Evolutionary conservation across 2,113 vertebrate species (phyloP).

Genomic region (Rattus norvegicus): GRCr8 NC_086020.1:185453001-185453500

Average conservation of each 20-base stretch:
- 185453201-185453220: slow-evolving; percentile 92
- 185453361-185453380: slow-evolving; percentile 87
- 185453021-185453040: background rate
- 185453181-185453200: slow-evolving; percentile 88
- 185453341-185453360: slow-evolving; percentile 84
- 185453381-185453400: slow-evolving; percentile 70
- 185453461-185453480: background rate
- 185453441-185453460: slow-evolving; percentile 29
- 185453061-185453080: background rate
- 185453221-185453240: slow-evolving; percentile 89
- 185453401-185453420: slow-evolving; percentile 37
- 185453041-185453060: background rate
- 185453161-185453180: background rate
- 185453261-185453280: slow-evolving; percentile 88
- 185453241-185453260: slow-evolving; percentile 81
- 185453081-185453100: background rate
- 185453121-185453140: background rate
- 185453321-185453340: slow-evolving; percentile 88
- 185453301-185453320: slow-evolving; percentile 89
- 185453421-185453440: slow-evolving; percentile 26
- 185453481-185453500: slow-evolving; percentile 13
- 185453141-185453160: background rate
- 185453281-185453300: slow-evolving; percentile 88
- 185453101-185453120: background rate
- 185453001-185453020: background rate